Conservation (phyloP, 2,888 invertebrate genomes). For the Gibbula magus region DNA sequence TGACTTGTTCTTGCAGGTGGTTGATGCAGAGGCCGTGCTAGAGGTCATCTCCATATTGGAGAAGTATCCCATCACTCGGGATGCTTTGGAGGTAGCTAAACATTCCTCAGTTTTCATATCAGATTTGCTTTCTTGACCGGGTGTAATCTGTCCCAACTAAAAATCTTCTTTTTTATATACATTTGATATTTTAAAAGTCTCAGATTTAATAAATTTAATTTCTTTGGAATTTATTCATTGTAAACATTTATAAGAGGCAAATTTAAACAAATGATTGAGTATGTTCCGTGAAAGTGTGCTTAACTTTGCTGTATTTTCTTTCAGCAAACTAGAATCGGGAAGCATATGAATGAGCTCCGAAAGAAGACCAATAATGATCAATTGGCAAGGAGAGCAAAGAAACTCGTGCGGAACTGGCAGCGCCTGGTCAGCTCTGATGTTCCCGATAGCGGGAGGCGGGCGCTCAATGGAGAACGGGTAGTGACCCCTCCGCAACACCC, state of each 20-base stretch:
- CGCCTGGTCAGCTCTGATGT: slow-evolving; percentile 81
- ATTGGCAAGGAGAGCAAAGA: slow-evolving; percentile 91
- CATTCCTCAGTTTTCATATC: too few species aligned
- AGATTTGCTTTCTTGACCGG: too few species aligned
- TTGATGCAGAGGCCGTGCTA: slow-evolving; percentile 94
- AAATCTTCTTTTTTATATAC: too few species aligned
- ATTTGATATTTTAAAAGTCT: too few species aligned
- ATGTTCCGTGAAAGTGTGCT: slow-evolving; percentile 4
- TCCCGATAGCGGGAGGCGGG: slow-evolving; percentile 38
- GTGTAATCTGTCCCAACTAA: too few species aligned
- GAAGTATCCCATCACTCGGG: slow-evolving; percentile 91
- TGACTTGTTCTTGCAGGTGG: slow-evolving; percentile 83
- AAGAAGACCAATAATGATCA: slow-evolving; percentile 89
- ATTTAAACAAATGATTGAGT: neutral
- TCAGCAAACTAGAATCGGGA: slow-evolving; percentile 94
- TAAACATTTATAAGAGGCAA: neutral
- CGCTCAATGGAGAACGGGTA: slow-evolving; percentile 66
- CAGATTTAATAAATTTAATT: too few species aligned
- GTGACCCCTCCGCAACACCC: slow-evolving; percentile 33
- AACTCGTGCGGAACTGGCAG: slow-evolving; percentile 93
- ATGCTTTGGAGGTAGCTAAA: slow-evolving; percentile 86
- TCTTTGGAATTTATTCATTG: too few species aligned
- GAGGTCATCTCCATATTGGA: slow-evolving; percentile 95
- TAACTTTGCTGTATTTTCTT: slow-evolving; percentile 55
- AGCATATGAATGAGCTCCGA: slow-evolving; percentile 92